Conservation (phyloP, 1,140 invertebrate genomes). For the Drosophila chauvacae region DNA sequence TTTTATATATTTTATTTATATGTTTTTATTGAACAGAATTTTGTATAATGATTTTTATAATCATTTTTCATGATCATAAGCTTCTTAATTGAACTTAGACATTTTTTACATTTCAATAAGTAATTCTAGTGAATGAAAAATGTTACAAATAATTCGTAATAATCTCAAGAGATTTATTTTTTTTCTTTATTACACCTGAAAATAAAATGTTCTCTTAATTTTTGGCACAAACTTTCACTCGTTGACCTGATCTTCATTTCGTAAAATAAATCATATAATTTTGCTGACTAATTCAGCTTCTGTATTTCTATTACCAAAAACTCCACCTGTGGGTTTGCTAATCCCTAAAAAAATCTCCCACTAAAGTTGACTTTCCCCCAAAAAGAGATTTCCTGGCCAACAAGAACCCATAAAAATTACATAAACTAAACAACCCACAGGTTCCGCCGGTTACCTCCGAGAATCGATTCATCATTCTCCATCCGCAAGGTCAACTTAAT, state of each 20-base stretch:
- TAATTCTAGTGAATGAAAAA: background rate
- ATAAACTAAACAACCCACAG: conserved; percentile 7
- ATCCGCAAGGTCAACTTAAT: conserved; percentile 49
- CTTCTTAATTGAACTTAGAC: no score
- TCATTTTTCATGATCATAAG: no score
- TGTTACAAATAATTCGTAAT: background rate
- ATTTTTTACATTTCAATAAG: no score
- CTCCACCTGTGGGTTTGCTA: background rate
- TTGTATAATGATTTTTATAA: no score
- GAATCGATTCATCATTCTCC: conserved; percentile 35
- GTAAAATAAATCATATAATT: conserved; percentile 5
- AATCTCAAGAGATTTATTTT: background rate
- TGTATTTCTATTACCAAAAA: conserved; percentile 1
- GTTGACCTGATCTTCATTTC: background rate
- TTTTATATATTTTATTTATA: no score
- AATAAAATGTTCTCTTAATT: background rate
- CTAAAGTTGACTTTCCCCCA: conserved; percentile 6
- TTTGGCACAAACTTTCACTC: background rate
- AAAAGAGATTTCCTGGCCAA: conserved; percentile 7
- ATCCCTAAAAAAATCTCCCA: background rate
- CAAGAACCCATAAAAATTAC: conserved; percentile 5
- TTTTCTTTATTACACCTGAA: no score
- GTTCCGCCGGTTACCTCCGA: conserved; percentile 2
- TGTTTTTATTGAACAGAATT: no score
- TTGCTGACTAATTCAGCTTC: background rate